Evolutionary conservation across 53 echinoderm and acorn worm species (phyloP).

Genomic region (Echinometra lucunter): DNA sequence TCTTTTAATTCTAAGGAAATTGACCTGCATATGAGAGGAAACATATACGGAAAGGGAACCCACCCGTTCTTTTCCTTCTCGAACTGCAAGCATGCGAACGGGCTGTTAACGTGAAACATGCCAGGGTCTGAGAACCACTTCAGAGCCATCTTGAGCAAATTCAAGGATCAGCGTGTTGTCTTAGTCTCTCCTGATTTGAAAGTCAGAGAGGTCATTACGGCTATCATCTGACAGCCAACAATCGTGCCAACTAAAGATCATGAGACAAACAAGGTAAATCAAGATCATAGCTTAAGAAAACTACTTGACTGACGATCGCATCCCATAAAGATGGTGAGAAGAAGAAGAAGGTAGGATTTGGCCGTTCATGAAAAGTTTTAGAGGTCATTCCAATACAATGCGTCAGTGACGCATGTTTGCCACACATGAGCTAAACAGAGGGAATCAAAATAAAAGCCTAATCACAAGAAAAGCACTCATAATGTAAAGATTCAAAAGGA

Average conservation of each 20-base stretch:
- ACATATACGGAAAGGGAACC: constrained; percentile 14
- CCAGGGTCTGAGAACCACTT: constrained; percentile 11
- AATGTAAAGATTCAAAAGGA: no score
- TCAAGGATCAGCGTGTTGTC: constrained; percentile 56
- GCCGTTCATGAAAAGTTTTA: neutral
- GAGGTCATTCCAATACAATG: neutral
- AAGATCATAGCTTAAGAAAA: neutral
- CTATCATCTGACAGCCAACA: constrained; percentile 48
- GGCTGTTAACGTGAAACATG: constrained; percentile 27
- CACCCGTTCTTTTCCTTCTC: constrained; percentile 14
- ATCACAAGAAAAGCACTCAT: no score
- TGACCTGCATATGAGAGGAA: neutral
- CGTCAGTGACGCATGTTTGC: neutral
- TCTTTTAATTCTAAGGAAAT: neutral
- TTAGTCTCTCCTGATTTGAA: constrained; percentile 62
- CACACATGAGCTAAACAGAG: neutral
- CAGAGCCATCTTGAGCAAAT: constrained; percentile 24
- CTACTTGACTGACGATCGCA: neutral
- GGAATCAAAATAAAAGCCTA: no score
- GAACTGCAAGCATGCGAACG: neutral
- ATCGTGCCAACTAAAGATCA: constrained; percentile 31
- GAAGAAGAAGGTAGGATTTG: neutral
- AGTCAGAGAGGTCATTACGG: constrained; percentile 62
- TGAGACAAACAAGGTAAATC: neutral
- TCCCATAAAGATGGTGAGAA: neutral